These are phyloP conservation scores for Patiria pectinifera DNA, from an alignment of 53 echinoderm and acorn worm species.

Conservation along the genomic window DNA sequence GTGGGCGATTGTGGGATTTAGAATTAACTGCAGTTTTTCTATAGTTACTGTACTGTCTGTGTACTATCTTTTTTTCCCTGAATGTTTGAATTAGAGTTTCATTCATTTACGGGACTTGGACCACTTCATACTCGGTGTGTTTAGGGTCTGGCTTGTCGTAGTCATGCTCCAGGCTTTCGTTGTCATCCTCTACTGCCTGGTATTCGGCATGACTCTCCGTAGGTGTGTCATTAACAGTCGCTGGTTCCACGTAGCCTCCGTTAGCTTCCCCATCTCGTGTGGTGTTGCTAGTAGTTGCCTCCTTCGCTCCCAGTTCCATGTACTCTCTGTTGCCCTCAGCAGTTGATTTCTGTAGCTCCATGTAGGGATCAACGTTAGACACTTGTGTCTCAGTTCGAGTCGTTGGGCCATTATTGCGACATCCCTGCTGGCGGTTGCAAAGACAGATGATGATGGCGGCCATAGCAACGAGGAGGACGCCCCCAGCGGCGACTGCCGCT, in stretches of 20 bases:
- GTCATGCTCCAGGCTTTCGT: neutral
- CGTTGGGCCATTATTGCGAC: neutral
- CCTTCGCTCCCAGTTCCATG: slow-evolving; percentile 14
- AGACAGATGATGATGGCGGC: neutral
- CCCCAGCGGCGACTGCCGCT: neutral
- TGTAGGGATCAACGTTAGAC: slow-evolving; percentile 17
- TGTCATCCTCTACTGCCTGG: neutral
- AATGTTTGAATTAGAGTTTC: too few species aligned
- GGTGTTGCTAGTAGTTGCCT: neutral
- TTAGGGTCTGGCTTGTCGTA: too few species aligned
- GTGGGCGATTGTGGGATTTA: too few species aligned
- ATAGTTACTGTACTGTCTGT: too few species aligned
- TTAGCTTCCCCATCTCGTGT: neutral
- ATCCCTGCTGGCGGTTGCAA: neutral
- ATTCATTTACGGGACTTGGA: too few species aligned
- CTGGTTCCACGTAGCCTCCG: neutral
- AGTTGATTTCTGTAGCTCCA: neutral
- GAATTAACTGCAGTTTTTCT: too few species aligned
- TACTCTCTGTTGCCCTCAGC: neutral
- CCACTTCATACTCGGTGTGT: too few species aligned
- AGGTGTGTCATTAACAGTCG: neutral
- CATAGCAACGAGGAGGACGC: neutral
- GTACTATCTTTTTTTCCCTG: too few species aligned
- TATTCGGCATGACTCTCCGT: neutral
- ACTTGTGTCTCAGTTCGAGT: slow-evolving; percentile 2